Evolutionary conservation across 2,888 invertebrate genomes (phyloP).

Genomic region (Carabus problematicus): DNA sequence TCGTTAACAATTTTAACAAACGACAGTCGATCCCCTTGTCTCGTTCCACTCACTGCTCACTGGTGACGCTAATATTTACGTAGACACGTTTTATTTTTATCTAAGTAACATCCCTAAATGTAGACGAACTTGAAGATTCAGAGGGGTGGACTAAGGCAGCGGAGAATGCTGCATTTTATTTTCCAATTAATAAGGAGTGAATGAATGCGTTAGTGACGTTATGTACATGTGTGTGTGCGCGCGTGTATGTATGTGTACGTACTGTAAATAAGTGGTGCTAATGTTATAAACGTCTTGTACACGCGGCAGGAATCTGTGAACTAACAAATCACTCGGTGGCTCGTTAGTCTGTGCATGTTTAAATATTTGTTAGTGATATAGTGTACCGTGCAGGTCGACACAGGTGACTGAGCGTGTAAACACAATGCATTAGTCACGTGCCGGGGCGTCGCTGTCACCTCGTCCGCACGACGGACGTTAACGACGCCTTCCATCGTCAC

Average conservation of each 20-base stretch:
- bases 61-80: not conserved
- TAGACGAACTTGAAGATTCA: conserved; percentile 48
- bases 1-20: conserved; percentile 61
- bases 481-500: conserved; percentile 32
- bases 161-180: conserved; percentile 1
- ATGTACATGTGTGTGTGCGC: not conserved
- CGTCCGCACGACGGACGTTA: not conserved
- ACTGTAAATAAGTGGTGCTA: conserved; percentile 3
- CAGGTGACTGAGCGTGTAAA: conserved; percentile 46
- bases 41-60: not conserved
- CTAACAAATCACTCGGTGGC: conserved; percentile 49
- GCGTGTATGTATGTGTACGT: conserved; percentile 11
- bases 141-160: conserved; percentile 25
- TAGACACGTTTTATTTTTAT: not conserved
- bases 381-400: conserved; percentile 40
- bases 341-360: conserved; percentile 45
- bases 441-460: conserved; percentile 17
- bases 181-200: not conserved
- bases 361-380: conserved; percentile 39
- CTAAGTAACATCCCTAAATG: no score
- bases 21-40: conserved; percentile 53
- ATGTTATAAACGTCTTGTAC: conserved; percentile 40
- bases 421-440: conserved; percentile 36
- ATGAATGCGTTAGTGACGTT: not conserved
- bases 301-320: conserved; percentile 46